These are phyloP conservation scores for Varanus komodoensis DNA, from an alignment of 2,113 vertebrate species.

Conservation along the genomic window DNA sequence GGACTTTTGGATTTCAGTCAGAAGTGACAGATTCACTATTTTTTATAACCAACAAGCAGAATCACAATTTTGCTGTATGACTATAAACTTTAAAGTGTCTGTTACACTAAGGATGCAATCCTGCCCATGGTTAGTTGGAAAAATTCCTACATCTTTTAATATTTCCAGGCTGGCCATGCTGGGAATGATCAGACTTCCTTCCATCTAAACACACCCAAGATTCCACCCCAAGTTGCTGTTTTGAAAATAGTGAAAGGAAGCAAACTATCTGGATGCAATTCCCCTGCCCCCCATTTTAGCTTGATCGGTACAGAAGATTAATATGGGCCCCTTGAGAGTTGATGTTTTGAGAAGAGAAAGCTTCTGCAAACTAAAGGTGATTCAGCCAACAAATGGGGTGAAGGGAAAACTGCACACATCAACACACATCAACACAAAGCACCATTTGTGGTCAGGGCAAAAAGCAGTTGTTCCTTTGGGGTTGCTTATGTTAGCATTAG, in stretches of 20 bases:
- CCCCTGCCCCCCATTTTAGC: neutral
- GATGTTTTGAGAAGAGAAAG: neutral
- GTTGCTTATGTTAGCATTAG: neutral
- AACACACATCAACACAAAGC: neutral
- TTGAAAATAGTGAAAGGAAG: neutral
- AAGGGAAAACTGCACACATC: neutral
- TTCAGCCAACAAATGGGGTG: neutral
- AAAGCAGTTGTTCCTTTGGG: neutral
- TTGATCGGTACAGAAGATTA: neutral
- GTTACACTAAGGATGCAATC: too few relatives aligned
- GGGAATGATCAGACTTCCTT: too few relatives aligned
- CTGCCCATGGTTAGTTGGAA: too few relatives aligned
- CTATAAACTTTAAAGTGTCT: too few relatives aligned
- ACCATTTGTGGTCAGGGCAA: neutral
- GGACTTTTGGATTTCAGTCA: neutral
- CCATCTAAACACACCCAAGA: too few relatives aligned
- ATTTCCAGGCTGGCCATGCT: too few relatives aligned
- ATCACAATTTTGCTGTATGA: neutral
- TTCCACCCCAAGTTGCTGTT: neutral
- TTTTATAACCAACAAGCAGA: neutral
- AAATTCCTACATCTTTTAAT: too few relatives aligned
- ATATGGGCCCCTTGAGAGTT: neutral
- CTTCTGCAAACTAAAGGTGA: neutral
- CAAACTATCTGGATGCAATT: neutral
- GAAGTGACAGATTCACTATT: neutral